phyloP scores from a whole-genome alignment of 2,888 invertebrate species.

The Clusia tigrina region DNA sequence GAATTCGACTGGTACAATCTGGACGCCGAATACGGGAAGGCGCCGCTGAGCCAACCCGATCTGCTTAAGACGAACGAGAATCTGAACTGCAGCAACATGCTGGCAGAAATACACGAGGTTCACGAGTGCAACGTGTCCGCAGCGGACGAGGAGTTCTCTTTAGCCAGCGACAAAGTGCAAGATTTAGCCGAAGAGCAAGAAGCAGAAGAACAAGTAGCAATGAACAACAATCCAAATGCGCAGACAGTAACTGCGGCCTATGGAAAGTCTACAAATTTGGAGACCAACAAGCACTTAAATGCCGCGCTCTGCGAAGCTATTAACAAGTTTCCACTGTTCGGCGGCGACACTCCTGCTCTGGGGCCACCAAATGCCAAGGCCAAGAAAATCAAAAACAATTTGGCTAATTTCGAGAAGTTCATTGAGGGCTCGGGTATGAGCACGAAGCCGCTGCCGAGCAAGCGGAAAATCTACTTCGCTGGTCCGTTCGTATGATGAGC shows the following conservation, averaged over 20 bases:
- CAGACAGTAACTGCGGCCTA: neutral
- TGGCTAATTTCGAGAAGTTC: constrained; percentile 60
- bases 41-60: constrained; percentile 42
- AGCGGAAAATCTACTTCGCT: constrained; percentile 62
- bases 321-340: constrained; percentile 31
- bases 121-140: constrained; percentile 45
- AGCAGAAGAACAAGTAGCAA: constrained; percentile 1
- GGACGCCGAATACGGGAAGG: constrained; percentile 61
- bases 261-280: neutral
- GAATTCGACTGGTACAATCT: constrained; percentile 65
- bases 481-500: constrained; percentile 63
- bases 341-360: constrained; percentile 20
- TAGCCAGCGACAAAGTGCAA: constrained; percentile 37
- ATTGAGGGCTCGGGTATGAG: constrained; percentile 59
- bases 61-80: constrained; percentile 43
- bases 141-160: constrained; percentile 60
- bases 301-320: constrained; percentile 29
- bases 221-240: neutral
- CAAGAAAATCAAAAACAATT: constrained; percentile 50
- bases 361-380: constrained; percentile 30
- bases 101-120: constrained; percentile 53
- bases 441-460: constrained; percentile 61
- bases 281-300: too few species aligned
- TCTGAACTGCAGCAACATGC: constrained; percentile 37
- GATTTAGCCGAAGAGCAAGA: constrained; percentile 25